phyloP scores from a whole-genome alignment of 2,797 vertebrate genomes.

The Microhierax caerulescens region DNA sequence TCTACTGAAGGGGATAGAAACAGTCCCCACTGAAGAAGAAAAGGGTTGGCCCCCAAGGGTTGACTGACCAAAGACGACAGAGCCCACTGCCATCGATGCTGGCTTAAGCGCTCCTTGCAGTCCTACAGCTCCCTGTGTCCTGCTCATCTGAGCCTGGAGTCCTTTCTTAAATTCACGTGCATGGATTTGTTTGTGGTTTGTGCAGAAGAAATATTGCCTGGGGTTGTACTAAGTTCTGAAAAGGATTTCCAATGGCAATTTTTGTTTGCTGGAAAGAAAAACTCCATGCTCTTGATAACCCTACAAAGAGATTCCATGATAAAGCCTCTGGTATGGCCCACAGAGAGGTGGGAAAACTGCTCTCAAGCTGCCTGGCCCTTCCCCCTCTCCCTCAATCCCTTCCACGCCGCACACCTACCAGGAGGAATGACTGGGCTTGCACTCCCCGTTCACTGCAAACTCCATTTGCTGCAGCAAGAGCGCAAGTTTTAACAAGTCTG shows the following conservation, averaged over 20 bases:
- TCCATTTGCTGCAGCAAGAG: background rate
- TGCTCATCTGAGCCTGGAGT: background rate
- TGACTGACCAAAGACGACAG: background rate
- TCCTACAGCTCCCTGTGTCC: background rate
- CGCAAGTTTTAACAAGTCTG: conserved; percentile 60
- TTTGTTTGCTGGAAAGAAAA: background rate
- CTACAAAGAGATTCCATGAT: background rate
- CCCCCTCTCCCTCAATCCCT: background rate
- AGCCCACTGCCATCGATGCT: background rate
- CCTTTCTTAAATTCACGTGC: background rate
- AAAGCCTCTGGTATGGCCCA: background rate
- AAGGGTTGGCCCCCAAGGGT: background rate
- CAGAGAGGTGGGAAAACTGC: background rate
- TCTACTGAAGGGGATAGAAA: background rate
- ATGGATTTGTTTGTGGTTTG: background rate
- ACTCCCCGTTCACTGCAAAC: background rate
- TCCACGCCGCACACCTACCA: background rate
- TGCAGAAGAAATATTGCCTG: background rate
- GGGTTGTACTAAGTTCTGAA: background rate
- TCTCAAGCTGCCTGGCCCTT: background rate
- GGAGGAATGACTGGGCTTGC: background rate
- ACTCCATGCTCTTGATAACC: background rate
- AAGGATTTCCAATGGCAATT: background rate
- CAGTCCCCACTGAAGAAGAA: background rate
- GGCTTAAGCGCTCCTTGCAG: background rate